Evolutionary conservation across 2,888 invertebrate species (phyloP), one percentile per base, ranked within the genome.

Genomic region (Gymnoscelis rufifasciata): DNA sequence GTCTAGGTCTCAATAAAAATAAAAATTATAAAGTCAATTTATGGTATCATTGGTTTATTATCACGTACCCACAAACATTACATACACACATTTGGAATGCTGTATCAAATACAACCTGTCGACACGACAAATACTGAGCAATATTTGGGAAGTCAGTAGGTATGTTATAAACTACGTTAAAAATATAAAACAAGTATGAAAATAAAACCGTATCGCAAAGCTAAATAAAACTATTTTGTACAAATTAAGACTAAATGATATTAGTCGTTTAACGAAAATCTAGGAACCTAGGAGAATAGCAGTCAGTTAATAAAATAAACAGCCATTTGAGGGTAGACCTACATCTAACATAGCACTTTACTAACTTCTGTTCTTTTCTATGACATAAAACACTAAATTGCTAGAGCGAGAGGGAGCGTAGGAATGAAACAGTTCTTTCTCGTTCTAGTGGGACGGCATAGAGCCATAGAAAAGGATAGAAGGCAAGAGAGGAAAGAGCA

Each of bases 11-110:
- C n/a, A n/a, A n/a, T n/a, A n/a, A n/a, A n/a, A n/a, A n/a, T n/a
- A n/a, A n/a, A 8, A 33, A 35, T n/a, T 2, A 35, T 15, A 19
- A 10, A 35, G 11, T 10, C 19, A 7, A 15, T 15, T 35, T 45
- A 56, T 40, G 52, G 57, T 68, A 71, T 81, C 73, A 80, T 80
- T 82, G 83, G 80, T 83, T 80, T 82, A 80, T 73, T 79, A 82
- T 82, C 81, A 82, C 80, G 71, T 56, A 61, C 38, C 26, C 30
- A 51, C 50, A 57, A 64, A 57, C 64, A 29, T 43, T 37, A 43
- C 44, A 40, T 58, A 70, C 57, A 64, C 47, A 63, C 64, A 49
- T 66, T 64, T 68, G 68, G 69, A 75, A 75, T 73, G 64, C 58
- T 66, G 65, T 64, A 69, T 50, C 52, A 39, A 57, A 63, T 66